Evolutionary conservation across 2,797 vertebrate species (phyloP), one percentile per base, ranked within the genome.

Genomic region (Leptodactylus fallax): DNA sequence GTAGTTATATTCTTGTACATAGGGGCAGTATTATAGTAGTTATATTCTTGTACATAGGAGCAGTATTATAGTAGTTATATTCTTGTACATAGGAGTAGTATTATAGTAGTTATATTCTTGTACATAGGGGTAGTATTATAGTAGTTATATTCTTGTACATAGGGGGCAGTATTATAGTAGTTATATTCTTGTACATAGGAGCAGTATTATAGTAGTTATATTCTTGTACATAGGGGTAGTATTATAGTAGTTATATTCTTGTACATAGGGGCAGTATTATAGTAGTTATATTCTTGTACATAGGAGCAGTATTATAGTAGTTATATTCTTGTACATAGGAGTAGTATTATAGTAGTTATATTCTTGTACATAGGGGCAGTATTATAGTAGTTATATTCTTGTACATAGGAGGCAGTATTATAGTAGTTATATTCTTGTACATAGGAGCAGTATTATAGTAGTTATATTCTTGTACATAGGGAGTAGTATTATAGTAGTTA

Each of bases 171-270:
- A 67, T 67, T 67, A 67, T 67, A 67, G 63, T 67, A 67, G 63
- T 67, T 67, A 67, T 67, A 67, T 13, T 67, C 63, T 67, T 67
- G 63, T 67, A 5, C 12, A 67, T 67, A 67, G 23, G 23, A 3
- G 63, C 23, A 67, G 63, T 67, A 67, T 67, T 67, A 67, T 67
- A 67, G 63, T 67, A 67, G 63, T 67, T 67, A 67, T 67, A 67
- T 67, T 67, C 63, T 67, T 67, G 63, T 65, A 25, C 23, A 67
- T 65, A 65, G 63, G 63, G 3, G 63, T n/a, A 65, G 63, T 65
- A 65, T 65, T 65, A 65, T 25, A 65, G 63, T 65, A 23, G n/a
- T 65, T 65, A 65, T 65, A 65, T 65, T 65, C 63, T 65, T 65
- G 63, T 25, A 27, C 12, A 67, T 67, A 27, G 65, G 65, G 65